Evolutionary conservation across 2,797 vertebrate species (phyloP).

Genomic region (Chelmon rostratus): DNA sequence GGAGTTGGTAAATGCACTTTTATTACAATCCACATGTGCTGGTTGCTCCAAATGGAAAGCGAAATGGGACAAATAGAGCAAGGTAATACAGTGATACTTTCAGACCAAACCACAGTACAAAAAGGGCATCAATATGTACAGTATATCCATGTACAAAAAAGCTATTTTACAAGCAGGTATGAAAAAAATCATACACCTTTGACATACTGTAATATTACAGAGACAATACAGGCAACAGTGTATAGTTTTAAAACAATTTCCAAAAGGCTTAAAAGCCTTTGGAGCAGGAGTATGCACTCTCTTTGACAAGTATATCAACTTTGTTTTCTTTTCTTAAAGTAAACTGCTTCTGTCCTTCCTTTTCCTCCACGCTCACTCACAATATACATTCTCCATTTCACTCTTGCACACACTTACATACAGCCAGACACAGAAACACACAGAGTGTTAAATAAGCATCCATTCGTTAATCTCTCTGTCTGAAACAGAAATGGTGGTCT

Average conservation of each 20-base stretch:
- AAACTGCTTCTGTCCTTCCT: slow-evolving; percentile 32
- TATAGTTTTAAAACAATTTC: slow-evolving; percentile 62
- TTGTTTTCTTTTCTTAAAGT: slow-evolving; percentile 37
- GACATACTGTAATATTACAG: slow-evolving; percentile 80
- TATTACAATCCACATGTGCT: slow-evolving; percentile 84
- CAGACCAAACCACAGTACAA: slow-evolving; percentile 84
- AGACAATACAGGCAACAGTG: slow-evolving; percentile 81
- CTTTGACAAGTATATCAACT: slow-evolving; percentile 46
- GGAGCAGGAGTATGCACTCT: slow-evolving; percentile 48
- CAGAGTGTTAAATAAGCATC: slow-evolving; percentile 69
- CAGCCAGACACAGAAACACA: slow-evolving; percentile 71
- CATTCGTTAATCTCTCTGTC: slow-evolving; percentile 47
- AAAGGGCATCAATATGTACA: slow-evolving; percentile 87
- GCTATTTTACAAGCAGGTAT: slow-evolving; percentile 83
- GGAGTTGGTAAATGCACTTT: slow-evolving; percentile 84
- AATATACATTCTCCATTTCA: slow-evolving; percentile 61
- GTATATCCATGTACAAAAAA: slow-evolving; percentile 84
- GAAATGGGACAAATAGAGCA: slow-evolving; percentile 69
- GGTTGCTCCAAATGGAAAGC: slow-evolving; percentile 73
- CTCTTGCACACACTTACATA: slow-evolving; percentile 57
- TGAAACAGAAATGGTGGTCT: slow-evolving; percentile 46
- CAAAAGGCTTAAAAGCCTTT: slow-evolving; percentile 50
- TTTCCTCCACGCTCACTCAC: slow-evolving; percentile 49
- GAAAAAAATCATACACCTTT: slow-evolving; percentile 86
- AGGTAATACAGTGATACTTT: slow-evolving; percentile 76